These are phyloP conservation scores for Athripsodes cinereus DNA, from an alignment of 2,888 invertebrate genomes.

Conservation along the genomic window DNA sequence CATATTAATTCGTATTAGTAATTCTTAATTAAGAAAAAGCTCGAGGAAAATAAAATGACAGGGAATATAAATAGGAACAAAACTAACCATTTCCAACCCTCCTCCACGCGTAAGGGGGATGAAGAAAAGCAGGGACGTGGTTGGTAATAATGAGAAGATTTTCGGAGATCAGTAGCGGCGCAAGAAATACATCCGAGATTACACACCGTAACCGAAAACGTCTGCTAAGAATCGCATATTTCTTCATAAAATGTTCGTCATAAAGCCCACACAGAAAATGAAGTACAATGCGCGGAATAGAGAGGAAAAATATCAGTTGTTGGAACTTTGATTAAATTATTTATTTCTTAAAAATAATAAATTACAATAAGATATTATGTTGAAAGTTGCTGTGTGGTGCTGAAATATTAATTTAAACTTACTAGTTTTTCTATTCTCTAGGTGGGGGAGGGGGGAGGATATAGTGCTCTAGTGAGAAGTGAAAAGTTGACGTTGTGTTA, in stretches of 20 bases:
- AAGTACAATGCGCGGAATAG: not conserved
- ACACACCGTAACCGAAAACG: slow-evolving; percentile 13
- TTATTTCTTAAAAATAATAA: too few species aligned
- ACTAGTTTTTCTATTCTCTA: too few species aligned
- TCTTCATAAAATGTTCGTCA: slow-evolving; percentile 16
- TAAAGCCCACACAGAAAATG: slow-evolving; percentile 1
- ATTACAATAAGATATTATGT: too few species aligned
- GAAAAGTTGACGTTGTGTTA: too few species aligned
- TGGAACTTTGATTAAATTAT: not conserved
- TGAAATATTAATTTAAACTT: too few species aligned
- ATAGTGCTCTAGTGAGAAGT: too few species aligned
- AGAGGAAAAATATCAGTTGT: not conserved
- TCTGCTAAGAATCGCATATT: slow-evolving; percentile 18
- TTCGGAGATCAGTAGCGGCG: slow-evolving; percentile 5
- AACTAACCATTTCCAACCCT: not conserved
- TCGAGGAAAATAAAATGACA: not conserved
- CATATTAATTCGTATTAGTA: too few species aligned
- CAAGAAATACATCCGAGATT: slow-evolving; percentile 22
- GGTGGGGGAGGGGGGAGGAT: too few species aligned
- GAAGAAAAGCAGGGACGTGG: not conserved
- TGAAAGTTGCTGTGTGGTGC: too few species aligned
- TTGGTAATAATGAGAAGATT: slow-evolving; percentile 22
- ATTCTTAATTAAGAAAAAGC: not conserved
- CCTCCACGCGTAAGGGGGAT: not conserved
- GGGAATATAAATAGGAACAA: not conserved